phyloP scores from a whole-genome alignment of 2,888 invertebrate genomes.

The Cephus pulcher region DNA sequence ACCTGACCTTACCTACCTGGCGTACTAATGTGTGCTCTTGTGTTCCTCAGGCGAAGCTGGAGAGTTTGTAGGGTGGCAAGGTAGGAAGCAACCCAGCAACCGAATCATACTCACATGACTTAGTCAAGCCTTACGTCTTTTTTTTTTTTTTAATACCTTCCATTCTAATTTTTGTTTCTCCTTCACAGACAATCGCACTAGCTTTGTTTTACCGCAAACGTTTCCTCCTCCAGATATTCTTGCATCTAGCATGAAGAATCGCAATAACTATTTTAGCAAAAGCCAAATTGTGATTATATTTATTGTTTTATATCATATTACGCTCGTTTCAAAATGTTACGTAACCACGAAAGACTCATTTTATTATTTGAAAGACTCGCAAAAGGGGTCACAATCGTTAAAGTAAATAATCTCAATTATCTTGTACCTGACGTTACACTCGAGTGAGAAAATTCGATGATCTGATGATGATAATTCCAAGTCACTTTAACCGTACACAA shows the following conservation, averaged over 20 bases:
- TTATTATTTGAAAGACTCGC: not conserved
- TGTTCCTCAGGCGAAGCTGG: slow-evolving; percentile 80
- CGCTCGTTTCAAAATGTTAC: not conserved
- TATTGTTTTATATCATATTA: not conserved
- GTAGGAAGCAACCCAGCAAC: slow-evolving; percentile 74
- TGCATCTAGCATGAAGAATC: slow-evolving; percentile 36
- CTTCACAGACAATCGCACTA: slow-evolving; percentile 41
- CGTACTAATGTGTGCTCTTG: slow-evolving; percentile 72
- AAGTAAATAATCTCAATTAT: not conserved
- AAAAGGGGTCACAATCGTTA: not conserved
- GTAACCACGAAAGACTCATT: not conserved
- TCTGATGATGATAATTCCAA: not conserved
- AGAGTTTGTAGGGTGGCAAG: slow-evolving; percentile 83
- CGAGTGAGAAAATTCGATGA: not conserved
- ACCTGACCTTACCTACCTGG: slow-evolving; percentile 66
- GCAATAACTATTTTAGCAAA: slow-evolving; percentile 17
- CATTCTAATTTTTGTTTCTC: slow-evolving; percentile 40
- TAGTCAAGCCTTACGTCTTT: slow-evolving; percentile 62
- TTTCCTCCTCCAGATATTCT: slow-evolving; percentile 28
- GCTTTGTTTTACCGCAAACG: slow-evolving; percentile 33
- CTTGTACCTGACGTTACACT: not conserved
- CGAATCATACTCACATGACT: slow-evolving; percentile 67
- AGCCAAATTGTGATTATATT: not conserved
- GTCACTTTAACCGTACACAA: not conserved
- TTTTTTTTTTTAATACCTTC: slow-evolving; percentile 35